phyloP scores from a whole-genome alignment of 2,113 vertebrate genomes.

The Proteles cristata region DNA sequence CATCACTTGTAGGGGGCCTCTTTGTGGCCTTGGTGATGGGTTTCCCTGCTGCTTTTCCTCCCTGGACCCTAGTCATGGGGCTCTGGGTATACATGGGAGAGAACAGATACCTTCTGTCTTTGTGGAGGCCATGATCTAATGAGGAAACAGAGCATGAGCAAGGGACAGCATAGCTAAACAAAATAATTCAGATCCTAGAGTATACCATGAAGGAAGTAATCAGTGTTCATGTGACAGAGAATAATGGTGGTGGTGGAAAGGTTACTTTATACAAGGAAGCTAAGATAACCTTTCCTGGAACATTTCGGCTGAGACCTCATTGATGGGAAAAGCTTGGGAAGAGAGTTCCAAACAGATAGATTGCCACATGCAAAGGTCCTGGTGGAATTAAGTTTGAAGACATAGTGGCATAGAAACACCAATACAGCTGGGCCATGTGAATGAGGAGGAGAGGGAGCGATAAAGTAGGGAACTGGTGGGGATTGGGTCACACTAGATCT shows the following conservation, averaged over 20 bases:
- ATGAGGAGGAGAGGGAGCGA: too few relatives aligned
- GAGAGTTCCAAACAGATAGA: neutral
- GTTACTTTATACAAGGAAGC: neutral
- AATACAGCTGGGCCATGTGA: neutral
- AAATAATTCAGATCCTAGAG: neutral
- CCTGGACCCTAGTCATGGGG: neutral
- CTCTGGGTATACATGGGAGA: neutral
- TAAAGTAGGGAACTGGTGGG: accelerated
- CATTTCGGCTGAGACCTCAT: neutral
- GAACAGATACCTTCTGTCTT: neutral
- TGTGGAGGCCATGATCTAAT: neutral
- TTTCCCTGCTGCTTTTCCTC: neutral
- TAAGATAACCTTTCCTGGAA: neutral
- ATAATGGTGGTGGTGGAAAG: neutral
- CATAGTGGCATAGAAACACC: neutral
- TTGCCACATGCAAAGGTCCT: neutral
- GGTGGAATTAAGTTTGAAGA: neutral
- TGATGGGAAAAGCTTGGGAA: neutral
- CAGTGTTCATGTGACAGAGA: neutral
- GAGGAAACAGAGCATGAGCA: neutral
- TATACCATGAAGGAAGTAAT: neutral
- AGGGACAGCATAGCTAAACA: too few relatives aligned
- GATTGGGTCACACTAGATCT: too few relatives aligned
- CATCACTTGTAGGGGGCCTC: neutral
- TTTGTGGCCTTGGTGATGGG: neutral